Conservation (phyloP, 2,797 vertebrate genomes). For the Echeneis naucrates region DNA sequence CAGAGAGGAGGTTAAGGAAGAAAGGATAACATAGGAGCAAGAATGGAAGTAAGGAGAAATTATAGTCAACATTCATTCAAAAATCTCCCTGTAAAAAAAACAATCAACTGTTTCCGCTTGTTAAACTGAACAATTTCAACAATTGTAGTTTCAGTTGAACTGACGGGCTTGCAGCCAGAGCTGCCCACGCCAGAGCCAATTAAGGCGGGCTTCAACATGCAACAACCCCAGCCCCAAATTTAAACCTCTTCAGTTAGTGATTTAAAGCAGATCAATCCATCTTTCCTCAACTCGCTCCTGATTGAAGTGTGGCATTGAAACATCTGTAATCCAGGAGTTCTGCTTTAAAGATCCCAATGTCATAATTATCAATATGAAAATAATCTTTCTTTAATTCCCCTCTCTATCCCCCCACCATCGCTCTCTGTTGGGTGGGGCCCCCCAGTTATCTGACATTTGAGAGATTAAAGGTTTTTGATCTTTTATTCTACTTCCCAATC, state of each 20-base stretch:
- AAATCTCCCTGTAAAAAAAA: not conserved
- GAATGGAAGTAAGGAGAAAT: not conserved
- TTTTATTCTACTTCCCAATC: conserved; percentile 73
- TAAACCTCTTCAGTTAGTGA: not conserved
- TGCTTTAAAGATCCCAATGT: conserved; percentile 17
- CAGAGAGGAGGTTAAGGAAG: not conserved
- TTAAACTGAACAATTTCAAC: conserved; percentile 25
- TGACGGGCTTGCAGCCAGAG: conserved; percentile 6
- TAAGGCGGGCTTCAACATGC: not conserved
- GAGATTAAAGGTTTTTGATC: conserved; percentile 75
- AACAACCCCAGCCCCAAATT: not conserved
- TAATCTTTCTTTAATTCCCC: conserved; percentile 4
- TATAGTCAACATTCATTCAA: not conserved
- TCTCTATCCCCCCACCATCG: not conserved
- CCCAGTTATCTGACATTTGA: conserved; percentile 70
- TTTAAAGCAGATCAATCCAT: not conserved
- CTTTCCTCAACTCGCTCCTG: not conserved
- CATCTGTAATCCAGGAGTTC: conserved; percentile 6
- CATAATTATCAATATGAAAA: conserved; percentile 22
- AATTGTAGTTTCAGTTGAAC: conserved; percentile 21
- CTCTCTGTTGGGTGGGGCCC: conserved; percentile 38
- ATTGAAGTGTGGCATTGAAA: conserved; percentile 4
- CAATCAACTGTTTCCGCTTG: conserved; percentile 21
- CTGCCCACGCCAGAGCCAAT: not conserved
- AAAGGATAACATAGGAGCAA: not conserved